These are phyloP conservation scores for Epinotia bilunana DNA, from an alignment of 2,888 invertebrate species.

Conservation along the genomic window DNA sequence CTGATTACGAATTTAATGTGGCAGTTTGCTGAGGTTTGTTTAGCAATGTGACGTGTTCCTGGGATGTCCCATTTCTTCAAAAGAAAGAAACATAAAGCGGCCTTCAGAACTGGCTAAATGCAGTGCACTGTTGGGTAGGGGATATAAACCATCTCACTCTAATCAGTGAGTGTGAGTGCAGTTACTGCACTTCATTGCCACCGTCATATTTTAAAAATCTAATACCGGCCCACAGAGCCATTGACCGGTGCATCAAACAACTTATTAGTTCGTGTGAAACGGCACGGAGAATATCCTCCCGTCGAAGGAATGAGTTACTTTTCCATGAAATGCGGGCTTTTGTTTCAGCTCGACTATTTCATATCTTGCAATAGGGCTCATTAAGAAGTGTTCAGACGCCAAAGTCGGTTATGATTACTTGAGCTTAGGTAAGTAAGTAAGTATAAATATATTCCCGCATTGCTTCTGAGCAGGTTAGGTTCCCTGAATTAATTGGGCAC, in stretches of 20 bases:
- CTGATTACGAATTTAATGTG: slow-evolving; percentile 23
- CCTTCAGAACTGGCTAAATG: too few species aligned
- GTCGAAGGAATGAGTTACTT: slow-evolving; percentile 16
- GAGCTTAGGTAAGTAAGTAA: neutral
- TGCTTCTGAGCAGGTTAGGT: too few species aligned
- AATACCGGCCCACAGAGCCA: neutral
- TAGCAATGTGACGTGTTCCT: neutral
- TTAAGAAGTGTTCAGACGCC: neutral
- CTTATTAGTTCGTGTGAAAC: slow-evolving; percentile 16
- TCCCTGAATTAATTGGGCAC: too few species aligned
- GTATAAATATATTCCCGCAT: too few species aligned
- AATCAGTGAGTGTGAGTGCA: too few species aligned
- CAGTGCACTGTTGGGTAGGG: too few species aligned
- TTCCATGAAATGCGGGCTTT: slow-evolving; percentile 24
- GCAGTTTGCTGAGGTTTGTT: neutral
- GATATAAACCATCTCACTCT: too few species aligned
- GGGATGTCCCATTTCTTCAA: too few species aligned
- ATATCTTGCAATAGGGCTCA: neutral
- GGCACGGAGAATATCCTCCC: neutral
- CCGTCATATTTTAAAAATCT: too few species aligned
- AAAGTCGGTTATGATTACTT: neutral
- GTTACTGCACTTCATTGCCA: too few species aligned
- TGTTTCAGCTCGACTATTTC: neutral
- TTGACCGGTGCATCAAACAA: slow-evolving; percentile 9
- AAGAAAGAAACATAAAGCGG: too few species aligned